Evolutionary conservation across 2,797 vertebrate genomes (phyloP).

Genomic region (Morus bassanus): DNA sequence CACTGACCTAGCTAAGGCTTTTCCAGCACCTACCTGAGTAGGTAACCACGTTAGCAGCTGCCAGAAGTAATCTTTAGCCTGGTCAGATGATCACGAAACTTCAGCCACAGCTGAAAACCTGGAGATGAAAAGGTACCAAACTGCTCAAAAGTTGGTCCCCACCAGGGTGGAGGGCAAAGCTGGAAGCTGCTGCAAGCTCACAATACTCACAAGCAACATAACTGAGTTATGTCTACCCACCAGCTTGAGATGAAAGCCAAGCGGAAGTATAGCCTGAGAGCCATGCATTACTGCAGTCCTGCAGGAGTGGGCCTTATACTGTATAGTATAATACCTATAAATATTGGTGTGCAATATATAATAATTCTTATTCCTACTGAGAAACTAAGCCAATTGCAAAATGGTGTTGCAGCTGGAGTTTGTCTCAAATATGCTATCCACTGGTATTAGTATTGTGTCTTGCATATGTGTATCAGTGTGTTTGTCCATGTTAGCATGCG

Average conservation of each 20-base stretch:
- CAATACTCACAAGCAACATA: background rate
- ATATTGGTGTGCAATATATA: background rate
- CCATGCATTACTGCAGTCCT: too few relatives aligned
- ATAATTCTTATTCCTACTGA: background rate
- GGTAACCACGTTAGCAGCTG: background rate
- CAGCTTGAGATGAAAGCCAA: background rate
- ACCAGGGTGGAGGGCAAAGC: fast-evolving
- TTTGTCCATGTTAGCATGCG: background rate
- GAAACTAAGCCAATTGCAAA: background rate
- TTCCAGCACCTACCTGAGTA: background rate
- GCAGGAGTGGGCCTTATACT: background rate
- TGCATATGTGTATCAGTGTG: background rate
- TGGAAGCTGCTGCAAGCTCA: background rate
- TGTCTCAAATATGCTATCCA: background rate
- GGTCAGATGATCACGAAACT: background rate
- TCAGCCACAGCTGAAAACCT: background rate
- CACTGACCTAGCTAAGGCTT: background rate
- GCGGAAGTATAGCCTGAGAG: background rate
- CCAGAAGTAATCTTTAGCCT: background rate
- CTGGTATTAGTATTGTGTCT: background rate
- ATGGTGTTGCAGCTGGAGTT: background rate
- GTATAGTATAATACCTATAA: background rate
- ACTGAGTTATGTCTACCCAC: background rate
- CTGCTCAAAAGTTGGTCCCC: background rate
- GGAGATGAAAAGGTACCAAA: background rate